Evolutionary conservation across 1,140 invertebrate genomes (phyloP), one percentile per base, ranked within the genome.

Genomic region (Hydropsyche tenuis): DNA sequence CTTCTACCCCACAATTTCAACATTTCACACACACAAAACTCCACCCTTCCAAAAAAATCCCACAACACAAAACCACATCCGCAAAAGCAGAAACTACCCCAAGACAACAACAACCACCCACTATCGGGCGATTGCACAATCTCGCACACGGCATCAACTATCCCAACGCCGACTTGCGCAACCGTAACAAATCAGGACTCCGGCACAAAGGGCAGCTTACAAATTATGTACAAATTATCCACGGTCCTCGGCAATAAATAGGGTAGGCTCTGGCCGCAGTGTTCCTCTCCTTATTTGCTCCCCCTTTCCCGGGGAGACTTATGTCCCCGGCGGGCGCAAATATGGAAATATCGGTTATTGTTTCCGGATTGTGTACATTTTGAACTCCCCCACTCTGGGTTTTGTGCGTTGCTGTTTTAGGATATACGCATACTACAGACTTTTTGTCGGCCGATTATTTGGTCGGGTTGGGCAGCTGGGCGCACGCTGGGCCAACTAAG

Each of bases 261-360:
- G 30, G 30, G 30, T 4, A 37, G 9, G 30, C 30, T 37, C 3
- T 3, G 30, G 30, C 30, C 30, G 3, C 30, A 3, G 3, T 4
- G 30, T 4, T 3, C 30, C 9, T 37, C 30, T 4, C 30, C 30
- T 37, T 37, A 37, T 37, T 37, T 37, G 30, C 56, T 27, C 23
- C 23, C 22, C 16, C 14, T 18, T 20, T 53, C n/a, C 16, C 14
- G 16, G 48, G 48, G 20, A 53, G 48, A 18, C 48, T 16, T 53
- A 53, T 18, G n/a, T 9, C 16, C 20, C 48, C n/a, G 16, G 1
- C 16, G 48, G 45, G 56, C 16, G 16, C 9, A 53, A 60, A 60
- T 60, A 60, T 60, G 56, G 56, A 60, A 60, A 60, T 60, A 60
- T 60, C 56, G 56, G 56, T 60, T 60, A 60, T 60, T 60, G 56